Evolutionary conservation across 1,140 invertebrate species (phyloP).

Genomic region (Zaprionus gabonicus): DNA sequence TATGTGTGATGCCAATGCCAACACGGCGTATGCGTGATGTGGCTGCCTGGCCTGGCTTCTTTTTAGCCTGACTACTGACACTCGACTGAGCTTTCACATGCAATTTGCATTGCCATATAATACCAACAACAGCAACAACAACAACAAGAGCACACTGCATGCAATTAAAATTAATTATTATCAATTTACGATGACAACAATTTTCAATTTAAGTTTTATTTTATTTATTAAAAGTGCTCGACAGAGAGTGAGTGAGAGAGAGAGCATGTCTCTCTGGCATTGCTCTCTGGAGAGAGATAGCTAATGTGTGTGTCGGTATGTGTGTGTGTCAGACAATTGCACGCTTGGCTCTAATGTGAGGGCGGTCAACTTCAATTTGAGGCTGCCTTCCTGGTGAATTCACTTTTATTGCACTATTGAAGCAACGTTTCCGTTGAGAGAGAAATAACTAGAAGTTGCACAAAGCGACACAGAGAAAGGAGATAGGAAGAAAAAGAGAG

Average conservation of each 20-base stretch:
- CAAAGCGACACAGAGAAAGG: not conserved
- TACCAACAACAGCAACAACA: constrained; percentile 5
- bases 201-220: constrained; percentile 76
- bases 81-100: constrained; percentile 52
- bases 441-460: constrained; percentile 21
- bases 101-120: constrained; percentile 43
- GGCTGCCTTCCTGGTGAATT: constrained; percentile 47
- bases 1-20: constrained; percentile 59
- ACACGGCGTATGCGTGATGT: constrained; percentile 55
- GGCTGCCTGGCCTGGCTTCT: constrained; percentile 7
- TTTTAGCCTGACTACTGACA: constrained; percentile 27
- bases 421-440: constrained; percentile 32
- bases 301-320: constrained; percentile 7
- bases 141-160: constrained; percentile 44
- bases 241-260: not conserved
- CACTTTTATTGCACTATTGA: constrained; percentile 40
- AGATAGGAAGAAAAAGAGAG: too few species aligned
- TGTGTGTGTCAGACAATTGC: constrained; percentile 27
- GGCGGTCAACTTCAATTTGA: constrained; percentile 46
- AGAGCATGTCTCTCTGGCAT: constrained; percentile 21
- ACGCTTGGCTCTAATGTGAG: constrained; percentile 43
- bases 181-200: constrained; percentile 79
- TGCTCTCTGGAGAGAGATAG: not conserved
- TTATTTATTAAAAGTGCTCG: constrained; percentile 59
- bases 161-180: constrained; percentile 80